phyloP scores from a whole-genome alignment of 2,797 vertebrate species.

The Peromyscus aztecus region DNA sequence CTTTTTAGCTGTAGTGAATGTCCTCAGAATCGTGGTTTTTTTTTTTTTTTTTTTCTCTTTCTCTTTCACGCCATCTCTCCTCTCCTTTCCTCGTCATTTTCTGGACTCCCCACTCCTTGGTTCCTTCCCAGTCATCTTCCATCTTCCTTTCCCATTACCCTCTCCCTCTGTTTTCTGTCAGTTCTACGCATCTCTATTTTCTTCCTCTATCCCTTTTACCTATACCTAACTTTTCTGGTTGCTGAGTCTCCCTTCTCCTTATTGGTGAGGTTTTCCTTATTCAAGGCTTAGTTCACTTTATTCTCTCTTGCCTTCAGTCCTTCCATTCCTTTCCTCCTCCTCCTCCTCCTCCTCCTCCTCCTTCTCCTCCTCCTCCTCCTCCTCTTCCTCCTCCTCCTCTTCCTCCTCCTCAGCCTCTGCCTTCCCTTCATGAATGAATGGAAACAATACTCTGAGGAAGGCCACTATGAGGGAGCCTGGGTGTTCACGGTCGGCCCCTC shows the following conservation, averaged over 20 bases:
- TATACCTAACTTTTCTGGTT: neutral
- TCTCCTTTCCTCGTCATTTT: slow-evolving; percentile 23
- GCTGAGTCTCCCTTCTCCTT: fast-evolving
- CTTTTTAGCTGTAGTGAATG: slow-evolving; percentile 71
- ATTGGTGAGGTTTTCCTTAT: fast-evolving
- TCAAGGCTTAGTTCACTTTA: neutral
- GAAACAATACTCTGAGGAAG: slow-evolving; percentile 4
- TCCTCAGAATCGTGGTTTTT: slow-evolving; percentile 59
- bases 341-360: neutral
- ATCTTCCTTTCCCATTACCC: neutral
- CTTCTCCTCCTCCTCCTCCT: neutral
- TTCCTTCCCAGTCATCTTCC: slow-evolving; percentile 47
- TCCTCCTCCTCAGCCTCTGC: slow-evolving; percentile 14
- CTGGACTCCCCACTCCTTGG: neutral
- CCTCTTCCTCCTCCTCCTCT: neutral
- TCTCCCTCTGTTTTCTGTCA: neutral
- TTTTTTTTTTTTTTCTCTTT: no score
- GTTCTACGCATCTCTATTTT: neutral
- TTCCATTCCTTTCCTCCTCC: fast-evolving
- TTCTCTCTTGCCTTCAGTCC: neutral
- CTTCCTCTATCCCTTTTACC: neutral
- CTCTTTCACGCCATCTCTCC: slow-evolving; percentile 18
- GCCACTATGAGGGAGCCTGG: neutral
- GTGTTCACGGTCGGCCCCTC: slow-evolving; percentile 58
- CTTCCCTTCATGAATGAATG: neutral